Conservation (phyloP, 2,113 vertebrate species). For the Pardalotus punctatus region DNA sequence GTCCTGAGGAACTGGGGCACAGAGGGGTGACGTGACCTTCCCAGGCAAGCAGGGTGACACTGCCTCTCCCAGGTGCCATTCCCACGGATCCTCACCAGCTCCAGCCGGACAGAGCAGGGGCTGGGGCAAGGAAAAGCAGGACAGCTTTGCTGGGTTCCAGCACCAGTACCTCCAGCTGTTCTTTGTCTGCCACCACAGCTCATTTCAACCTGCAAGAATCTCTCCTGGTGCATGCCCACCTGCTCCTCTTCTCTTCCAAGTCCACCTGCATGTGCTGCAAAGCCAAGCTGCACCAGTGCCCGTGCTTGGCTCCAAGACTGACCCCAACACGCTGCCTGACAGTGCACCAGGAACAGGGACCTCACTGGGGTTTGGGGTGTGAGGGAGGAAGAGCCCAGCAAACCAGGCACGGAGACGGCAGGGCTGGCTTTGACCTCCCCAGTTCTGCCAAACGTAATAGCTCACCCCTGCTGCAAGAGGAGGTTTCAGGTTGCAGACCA, state of each 20-base stretch:
- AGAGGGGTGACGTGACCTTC: accelerated
- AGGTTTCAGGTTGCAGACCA: background rate
- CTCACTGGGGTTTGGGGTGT: accelerated
- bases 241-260: background rate
- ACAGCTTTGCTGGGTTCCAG: background rate
- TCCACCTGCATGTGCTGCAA: background rate
- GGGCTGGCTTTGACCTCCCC: background rate
- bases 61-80: background rate
- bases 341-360: background rate
- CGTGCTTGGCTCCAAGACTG: accelerated
- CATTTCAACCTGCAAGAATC: background rate
- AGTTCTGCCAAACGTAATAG: background rate
- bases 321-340: accelerated
- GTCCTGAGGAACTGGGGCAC: background rate
- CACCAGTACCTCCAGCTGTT: background rate
- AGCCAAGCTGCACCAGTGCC: background rate
- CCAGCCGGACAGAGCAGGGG: background rate
- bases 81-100: background rate
- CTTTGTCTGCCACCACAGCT: background rate
- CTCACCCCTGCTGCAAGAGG: background rate
- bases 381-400: background rate
- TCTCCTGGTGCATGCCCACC: background rate
- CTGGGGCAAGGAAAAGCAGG: background rate
- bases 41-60: background rate
- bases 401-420: background rate